These are phyloP conservation scores for Rosalia funebris DNA, from an alignment of 2,888 invertebrate species.

Conservation along the genomic window DNA sequence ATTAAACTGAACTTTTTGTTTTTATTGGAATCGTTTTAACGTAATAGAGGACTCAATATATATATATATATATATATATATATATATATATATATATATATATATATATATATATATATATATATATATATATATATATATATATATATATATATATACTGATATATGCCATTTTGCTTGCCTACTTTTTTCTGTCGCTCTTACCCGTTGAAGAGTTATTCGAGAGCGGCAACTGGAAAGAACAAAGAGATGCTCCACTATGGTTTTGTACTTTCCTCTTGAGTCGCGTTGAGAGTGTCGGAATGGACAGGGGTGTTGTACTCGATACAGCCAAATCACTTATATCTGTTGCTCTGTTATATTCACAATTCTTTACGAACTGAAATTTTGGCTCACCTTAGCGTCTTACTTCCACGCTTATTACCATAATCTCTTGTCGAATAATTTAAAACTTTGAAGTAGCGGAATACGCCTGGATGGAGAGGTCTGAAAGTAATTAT, in stretches of 20 bases:
- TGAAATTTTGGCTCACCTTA: background rate
- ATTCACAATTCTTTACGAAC: background rate
- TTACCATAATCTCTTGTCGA: constrained; percentile 11
- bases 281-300: background rate
- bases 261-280: background rate
- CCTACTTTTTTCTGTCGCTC: background rate
- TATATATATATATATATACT: too few relatives aligned
- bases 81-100: too few relatives aligned
- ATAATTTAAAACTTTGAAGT: background rate
- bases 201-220: background rate
- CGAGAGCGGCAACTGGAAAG: background rate
- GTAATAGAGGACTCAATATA: too few relatives aligned
- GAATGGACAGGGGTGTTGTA: constrained; percentile 9
- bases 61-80: too few relatives aligned
- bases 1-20: too few relatives aligned
- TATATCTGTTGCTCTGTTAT: constrained; percentile 10
- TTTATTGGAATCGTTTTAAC: too few relatives aligned
- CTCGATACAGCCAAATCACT: constrained; percentile 17
- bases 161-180: constrained; percentile 2
- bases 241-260: constrained; percentile 6
- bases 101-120: too few relatives aligned
- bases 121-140: too few relatives aligned
- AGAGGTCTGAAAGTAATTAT: background rate
- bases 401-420: background rate
- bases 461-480: background rate